Evolutionary conservation across 2,113 vertebrate genomes (phyloP).

Genomic region (Narcine bancroftii): DNA sequence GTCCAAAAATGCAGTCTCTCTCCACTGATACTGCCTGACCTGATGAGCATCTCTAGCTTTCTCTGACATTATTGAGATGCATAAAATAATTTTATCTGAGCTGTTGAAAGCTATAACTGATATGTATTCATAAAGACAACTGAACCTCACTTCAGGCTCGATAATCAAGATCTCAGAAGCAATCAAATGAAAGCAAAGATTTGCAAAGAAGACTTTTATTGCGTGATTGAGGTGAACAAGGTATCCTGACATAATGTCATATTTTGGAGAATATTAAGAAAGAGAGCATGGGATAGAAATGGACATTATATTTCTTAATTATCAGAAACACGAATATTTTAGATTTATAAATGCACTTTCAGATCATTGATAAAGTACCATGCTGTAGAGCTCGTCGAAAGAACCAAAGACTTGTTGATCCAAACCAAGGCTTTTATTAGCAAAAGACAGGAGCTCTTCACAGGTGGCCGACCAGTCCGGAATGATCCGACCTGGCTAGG

Average conservation of each 20-base stretch:
- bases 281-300: neutral
- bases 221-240: neutral
- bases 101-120: neutral
- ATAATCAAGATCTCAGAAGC: neutral
- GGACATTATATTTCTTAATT: neutral
- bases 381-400: too few species aligned
- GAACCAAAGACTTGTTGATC: too few species aligned
- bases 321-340: neutral
- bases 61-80: neutral
- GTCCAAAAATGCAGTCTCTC: too few species aligned
- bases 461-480: too few species aligned
- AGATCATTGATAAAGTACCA: neutral
- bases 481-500: too few species aligned
- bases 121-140: neutral
- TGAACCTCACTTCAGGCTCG: neutral
- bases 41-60: too few species aligned
- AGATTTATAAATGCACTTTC: neutral
- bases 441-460: too few species aligned
- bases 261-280: neutral
- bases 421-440: too few species aligned
- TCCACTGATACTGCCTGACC: too few species aligned
- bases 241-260: neutral
- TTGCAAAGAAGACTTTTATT: constrained; percentile 17
- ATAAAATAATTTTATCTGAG: neutral
- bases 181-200: constrained; percentile 26